Conservation (phyloP, 1,140 invertebrate genomes). For the Cotesia glomerata region DNA sequence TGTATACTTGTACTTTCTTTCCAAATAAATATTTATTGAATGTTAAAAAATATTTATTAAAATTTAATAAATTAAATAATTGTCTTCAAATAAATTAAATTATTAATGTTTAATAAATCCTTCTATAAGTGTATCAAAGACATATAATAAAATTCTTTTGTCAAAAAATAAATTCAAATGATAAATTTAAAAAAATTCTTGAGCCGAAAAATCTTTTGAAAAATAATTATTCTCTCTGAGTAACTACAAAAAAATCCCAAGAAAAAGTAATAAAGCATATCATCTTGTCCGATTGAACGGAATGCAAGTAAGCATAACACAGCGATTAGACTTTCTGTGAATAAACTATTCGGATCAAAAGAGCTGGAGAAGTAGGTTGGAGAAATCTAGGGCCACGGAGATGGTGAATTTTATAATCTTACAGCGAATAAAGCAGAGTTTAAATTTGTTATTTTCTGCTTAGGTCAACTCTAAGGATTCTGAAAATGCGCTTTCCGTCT, state of each 20-base stretch:
- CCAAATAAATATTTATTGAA: no score
- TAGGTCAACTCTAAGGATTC: conserved; percentile 46
- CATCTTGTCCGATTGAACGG: conserved; percentile 3
- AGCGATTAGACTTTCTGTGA: conserved; percentile 20
- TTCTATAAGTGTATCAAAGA: no score
- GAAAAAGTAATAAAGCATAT: background rate
- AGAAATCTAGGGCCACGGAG: conserved; percentile 3
- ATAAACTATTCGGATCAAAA: conserved; percentile 32
- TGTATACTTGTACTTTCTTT: no score
- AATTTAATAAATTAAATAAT: no score
- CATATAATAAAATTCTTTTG: no score
- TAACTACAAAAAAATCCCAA: background rate
- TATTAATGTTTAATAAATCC: no score
- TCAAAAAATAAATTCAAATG: no score
- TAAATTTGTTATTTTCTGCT: conserved; percentile 50
- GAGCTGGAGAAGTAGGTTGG: conserved; percentile 12
- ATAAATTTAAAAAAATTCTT: no score
- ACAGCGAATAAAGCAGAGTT: conserved; percentile 15
- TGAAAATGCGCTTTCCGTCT: conserved; percentile 32
- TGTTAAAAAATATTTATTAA: no score
- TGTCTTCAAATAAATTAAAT: no score
- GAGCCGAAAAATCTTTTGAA: no score
- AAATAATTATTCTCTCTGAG: no score
- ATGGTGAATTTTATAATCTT: conserved; percentile 10
- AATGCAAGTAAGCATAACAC: conserved; percentile 16